These are phyloP conservation scores for Nycticebus coucang DNA, from an alignment of 2,113 vertebrate species.

Conservation along the genomic window DNA sequence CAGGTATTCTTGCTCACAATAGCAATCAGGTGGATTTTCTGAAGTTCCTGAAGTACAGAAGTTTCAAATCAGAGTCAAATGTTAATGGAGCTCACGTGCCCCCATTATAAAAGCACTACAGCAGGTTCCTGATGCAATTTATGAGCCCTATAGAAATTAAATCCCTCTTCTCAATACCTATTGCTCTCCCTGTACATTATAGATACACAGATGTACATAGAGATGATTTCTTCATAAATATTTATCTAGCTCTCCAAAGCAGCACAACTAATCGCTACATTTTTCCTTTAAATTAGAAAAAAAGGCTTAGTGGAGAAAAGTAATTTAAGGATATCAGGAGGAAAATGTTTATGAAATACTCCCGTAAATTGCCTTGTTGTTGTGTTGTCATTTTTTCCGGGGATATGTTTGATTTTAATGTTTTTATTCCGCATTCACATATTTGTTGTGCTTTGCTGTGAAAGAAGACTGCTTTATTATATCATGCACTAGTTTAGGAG, in stretches of 20 bases:
- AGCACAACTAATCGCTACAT: constrained; percentile 55
- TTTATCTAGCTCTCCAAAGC: constrained; percentile 60
- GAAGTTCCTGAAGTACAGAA: background rate
- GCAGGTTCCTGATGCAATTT: background rate
- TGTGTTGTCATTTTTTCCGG: constrained; percentile 61
- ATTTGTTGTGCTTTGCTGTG: constrained; percentile 31
- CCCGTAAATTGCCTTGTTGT: constrained; percentile 57
- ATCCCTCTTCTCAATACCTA: background rate
- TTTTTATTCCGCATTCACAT: constrained; percentile 53
- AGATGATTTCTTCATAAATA: constrained; percentile 55
- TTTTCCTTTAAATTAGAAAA: constrained; percentile 60
- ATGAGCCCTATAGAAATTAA: background rate
- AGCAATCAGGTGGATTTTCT: background rate
- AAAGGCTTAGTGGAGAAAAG: constrained; percentile 1
- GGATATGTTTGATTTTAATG: constrained; percentile 55
- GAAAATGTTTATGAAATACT: constrained; percentile 62
- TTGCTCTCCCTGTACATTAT: background rate
- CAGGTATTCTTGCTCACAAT: background rate
- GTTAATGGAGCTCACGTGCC: background rate
- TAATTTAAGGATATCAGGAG: constrained; percentile 49
- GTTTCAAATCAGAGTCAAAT: constrained; percentile 57
- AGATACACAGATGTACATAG: background rate
- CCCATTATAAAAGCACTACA: constrained; percentile 25
- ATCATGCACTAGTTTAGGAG: constrained; percentile 8
- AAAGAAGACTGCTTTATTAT: constrained; percentile 26